Evolutionary conservation across 2,113 vertebrate genomes (phyloP), one percentile per base, ranked within the genome.

Genomic region (Leucoraja erinaceus): DNA sequence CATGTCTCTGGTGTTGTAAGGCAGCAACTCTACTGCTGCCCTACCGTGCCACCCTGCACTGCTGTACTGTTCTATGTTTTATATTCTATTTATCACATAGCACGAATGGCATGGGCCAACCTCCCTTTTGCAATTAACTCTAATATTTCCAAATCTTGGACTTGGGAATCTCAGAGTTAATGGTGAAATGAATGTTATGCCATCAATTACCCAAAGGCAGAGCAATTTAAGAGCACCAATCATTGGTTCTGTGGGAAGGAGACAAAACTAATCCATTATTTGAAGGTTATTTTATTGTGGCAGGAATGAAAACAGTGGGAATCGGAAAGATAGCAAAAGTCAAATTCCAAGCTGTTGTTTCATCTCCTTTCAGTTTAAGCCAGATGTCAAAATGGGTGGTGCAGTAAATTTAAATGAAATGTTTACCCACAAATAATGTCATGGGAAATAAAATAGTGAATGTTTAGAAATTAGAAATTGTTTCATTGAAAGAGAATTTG

Each of bases 381-480:
- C 83, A 88, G 83, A 88, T 88, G 83, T 66, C 12, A 88, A 88
- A 63, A 31, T 63, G 59, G 59, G 83, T 77, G 75, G 75, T 88
- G 28, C 28, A 63, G 25, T 66, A 88, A 63, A 18, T 86, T 88
- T 14, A 31, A 16, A 88, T 28, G 18, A 88, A 88, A 88, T 63
- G 59, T 18, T n/a, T n/a, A 11, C 59, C 59, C n/a, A 61, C 59
- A 61, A 88, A 14, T 31, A 28, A 88, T n/a, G 8, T 59, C 28
- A 88, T 63, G 56, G 56, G 56, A 86, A 86, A 31, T 20, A 12
- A 63, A 88, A 88, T 88, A 63, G 59, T 63, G 31, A 63, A 63
- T 63, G 83, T 63, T 63, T 63, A 31, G n/a, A 88, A 16, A 54
- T 22, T 88, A 31, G n/a, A 88, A 16, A 54, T 22, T 88, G 83